These are phyloP conservation scores for Eulacestoma nigropectus DNA, from an alignment of 2,113 vertebrate species.

Conservation along the genomic window DNA sequence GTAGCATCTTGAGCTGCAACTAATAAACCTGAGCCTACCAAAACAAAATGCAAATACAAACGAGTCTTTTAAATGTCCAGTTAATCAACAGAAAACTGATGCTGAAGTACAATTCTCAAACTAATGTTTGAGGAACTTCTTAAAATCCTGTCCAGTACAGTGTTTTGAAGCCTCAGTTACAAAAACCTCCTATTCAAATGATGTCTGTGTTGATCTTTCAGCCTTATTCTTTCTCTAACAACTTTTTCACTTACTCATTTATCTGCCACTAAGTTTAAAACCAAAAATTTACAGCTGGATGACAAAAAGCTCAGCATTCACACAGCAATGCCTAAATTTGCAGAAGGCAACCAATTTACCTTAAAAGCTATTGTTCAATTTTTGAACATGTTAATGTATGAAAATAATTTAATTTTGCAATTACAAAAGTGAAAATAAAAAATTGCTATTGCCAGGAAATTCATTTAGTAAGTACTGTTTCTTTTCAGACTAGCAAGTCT, in stretches of 20 bases:
- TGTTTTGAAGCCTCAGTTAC: neutral
- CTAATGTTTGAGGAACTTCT: neutral
- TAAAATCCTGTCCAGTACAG: neutral
- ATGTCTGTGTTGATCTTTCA: neutral
- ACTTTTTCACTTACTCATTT: neutral
- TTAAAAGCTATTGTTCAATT: neutral
- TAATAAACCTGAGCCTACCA: constrained; percentile 58
- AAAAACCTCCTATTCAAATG: neutral
- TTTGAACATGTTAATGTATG: fast-evolving
- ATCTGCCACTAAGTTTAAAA: neutral
- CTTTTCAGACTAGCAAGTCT: neutral
- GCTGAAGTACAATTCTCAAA: neutral
- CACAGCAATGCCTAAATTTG: neutral
- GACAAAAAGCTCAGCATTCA: neutral
- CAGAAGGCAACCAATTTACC: neutral
- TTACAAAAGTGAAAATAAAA: neutral
- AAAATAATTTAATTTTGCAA: neutral
- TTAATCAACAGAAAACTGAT: neutral
- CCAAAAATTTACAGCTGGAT: neutral
- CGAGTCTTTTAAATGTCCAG: neutral
- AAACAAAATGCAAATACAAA: neutral
- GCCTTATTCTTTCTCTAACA: neutral
- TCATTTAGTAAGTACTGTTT: neutral
- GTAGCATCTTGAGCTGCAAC: constrained; percentile 87
- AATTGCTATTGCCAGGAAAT: neutral